Evolutionary conservation across 2,113 vertebrate species (phyloP).

Genomic region (Podarcis muralis): DNA sequence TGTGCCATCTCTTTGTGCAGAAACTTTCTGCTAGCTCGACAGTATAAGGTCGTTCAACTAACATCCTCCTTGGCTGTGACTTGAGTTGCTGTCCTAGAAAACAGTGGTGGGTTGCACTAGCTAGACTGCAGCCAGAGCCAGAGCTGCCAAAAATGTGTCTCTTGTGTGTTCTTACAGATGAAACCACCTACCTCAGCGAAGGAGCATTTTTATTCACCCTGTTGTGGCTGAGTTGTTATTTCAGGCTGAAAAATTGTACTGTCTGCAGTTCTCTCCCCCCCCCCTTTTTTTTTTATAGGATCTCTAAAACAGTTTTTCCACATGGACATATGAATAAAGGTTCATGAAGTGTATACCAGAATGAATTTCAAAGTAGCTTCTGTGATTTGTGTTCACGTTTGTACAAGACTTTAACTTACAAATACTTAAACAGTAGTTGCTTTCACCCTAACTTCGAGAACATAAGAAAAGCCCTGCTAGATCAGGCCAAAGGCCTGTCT

Average conservation of each 20-base stretch:
- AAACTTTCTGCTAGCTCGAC: rapidly evolving
- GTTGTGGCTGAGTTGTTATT: background rate
- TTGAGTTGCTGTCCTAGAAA: background rate
- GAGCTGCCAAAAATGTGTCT: background rate
- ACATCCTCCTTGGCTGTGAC: background rate
- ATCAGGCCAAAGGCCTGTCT: no score
- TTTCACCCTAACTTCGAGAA: no score
- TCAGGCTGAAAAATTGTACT: background rate
- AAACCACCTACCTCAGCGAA: background rate
- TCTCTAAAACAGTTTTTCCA: background rate
- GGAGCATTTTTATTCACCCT: background rate
- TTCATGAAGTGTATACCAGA: background rate
- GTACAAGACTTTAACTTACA: background rate
- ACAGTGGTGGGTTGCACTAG: background rate
- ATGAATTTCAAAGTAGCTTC: background rate
- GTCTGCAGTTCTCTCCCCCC: background rate
- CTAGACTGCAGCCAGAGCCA: background rate
- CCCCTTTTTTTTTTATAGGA: background rate
- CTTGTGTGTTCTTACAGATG: background rate
- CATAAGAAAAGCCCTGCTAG: no score
- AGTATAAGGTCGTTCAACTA: rapidly evolving
- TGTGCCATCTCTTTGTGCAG: rapidly evolving
- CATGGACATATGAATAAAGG: background rate
- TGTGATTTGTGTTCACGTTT: background rate
- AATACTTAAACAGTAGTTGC: background rate